A percentile compares a stretch with the other conserved stretches of the same genome.
Evolutionary conservation across 1,140 invertebrate species (phyloP).

Genomic region (Drosophila saltans): DNA sequence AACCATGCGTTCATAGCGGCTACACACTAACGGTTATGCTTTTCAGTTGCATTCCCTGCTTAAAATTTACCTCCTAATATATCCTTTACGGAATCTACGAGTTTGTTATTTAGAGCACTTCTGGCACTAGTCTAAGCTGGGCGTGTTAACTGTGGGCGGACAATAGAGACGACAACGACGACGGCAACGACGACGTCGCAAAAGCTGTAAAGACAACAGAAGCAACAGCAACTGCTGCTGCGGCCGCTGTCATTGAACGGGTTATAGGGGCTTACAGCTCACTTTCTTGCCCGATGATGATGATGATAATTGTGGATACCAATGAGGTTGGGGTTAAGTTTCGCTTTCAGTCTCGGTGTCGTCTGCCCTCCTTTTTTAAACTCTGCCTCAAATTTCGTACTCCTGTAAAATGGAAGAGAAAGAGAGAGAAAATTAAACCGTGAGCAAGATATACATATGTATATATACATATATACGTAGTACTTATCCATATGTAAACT

Average conservation of each 20-base stretch:
- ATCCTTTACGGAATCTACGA: constrained; percentile 9
- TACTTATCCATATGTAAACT: constrained; percentile 9
- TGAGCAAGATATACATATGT: neutral
- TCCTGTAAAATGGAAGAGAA: constrained; percentile 31
- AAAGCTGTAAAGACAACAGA: constrained; percentile 27
- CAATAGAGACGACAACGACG: constrained; percentile 8
- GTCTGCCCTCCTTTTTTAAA: constrained; percentile 19
- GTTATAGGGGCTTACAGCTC: constrained; percentile 33
- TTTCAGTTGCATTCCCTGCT: neutral
- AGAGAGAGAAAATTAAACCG: constrained; percentile 28
- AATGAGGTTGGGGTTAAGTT: constrained; percentile 2
- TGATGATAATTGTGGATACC: neutral
- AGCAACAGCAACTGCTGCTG: constrained; percentile 30
- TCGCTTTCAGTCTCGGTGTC: constrained; percentile 10
- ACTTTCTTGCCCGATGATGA: neutral
- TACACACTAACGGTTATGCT: no score
- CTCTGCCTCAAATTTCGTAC: constrained; percentile 43
- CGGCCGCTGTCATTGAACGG: constrained; percentile 67
- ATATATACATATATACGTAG: neutral
- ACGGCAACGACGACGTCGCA: constrained; percentile 28
- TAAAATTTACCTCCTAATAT: constrained; percentile 9
- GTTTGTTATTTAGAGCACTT: constrained; percentile 1
- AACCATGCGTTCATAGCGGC: no score
- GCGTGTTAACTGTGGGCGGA: constrained; percentile 44
- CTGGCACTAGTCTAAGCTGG: neutral